These are phyloP conservation scores for Leptinotarsa haldemani DNA, from an alignment of 2,888 invertebrate species.

Conservation along the genomic window DNA sequence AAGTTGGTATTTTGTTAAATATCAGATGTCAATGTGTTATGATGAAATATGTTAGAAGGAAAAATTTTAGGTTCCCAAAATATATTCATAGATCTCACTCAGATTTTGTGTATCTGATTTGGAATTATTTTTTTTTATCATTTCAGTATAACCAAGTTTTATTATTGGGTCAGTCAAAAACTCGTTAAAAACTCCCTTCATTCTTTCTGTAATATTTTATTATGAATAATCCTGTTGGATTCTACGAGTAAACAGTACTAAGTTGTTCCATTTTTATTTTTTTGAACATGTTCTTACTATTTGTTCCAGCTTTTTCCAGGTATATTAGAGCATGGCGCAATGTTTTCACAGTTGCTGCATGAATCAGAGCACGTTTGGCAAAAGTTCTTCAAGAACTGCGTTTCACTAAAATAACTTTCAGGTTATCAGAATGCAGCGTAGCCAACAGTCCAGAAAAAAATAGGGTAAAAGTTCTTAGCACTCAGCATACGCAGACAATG, in stretches of 20 bases:
- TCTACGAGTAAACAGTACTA: not conserved
- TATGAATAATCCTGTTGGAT: not conserved
- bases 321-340: not conserved
- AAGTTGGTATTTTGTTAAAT: too few species aligned
- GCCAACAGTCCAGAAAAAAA: conserved; percentile 31
- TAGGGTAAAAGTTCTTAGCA: conserved; percentile 29
- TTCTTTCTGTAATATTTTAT: too few species aligned
- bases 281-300: not conserved
- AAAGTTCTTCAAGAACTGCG: not conserved
- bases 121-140: too few species aligned
- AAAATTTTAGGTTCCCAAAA: too few species aligned
- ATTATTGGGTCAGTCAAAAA: too few species aligned
- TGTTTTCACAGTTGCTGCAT: conserved; percentile 11
- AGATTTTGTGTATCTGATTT: too few species aligned
- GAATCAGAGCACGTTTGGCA: conserved; percentile 8
- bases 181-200: too few species aligned
- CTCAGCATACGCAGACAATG: conserved; percentile 22
- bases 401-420: conserved; percentile 22
- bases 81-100: too few species aligned
- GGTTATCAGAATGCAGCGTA: conserved; percentile 29
- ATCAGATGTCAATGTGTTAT: too few species aligned
- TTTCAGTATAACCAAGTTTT: too few species aligned
- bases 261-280: not conserved
- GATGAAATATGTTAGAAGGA: too few species aligned
- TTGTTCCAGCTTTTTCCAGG: not conserved